A percentile compares a stretch with the other conserved stretches of the same genome.
Evolutionary conservation across 2,888 invertebrate species (phyloP).

Genomic region (Amphipoea lucens): DNA sequence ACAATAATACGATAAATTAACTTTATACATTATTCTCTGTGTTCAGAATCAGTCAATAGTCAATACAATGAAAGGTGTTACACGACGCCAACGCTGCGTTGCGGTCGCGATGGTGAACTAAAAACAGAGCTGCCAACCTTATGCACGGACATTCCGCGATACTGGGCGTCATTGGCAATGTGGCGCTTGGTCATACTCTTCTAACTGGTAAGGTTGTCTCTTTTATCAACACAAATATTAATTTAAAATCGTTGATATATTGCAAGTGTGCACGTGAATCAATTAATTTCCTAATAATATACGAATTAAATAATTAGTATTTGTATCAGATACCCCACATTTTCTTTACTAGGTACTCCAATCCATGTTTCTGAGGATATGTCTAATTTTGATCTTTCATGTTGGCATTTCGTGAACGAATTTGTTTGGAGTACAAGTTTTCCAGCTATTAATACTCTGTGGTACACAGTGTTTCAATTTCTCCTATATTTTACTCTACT

Average conservation of each 20-base stretch:
- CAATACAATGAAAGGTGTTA: conserved; percentile 94
- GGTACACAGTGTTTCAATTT: conserved; percentile 42
- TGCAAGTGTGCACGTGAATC: conserved; percentile 10
- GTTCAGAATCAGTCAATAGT: conserved; percentile 93
- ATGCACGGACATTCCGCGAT: conserved; percentile 83
- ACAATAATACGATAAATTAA: conserved; percentile 91
- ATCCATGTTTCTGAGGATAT: conserved; percentile 62
- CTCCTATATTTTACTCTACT: conserved; percentile 16
- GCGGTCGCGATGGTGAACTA: conserved; percentile 91
- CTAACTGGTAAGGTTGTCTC: conserved; percentile 76
- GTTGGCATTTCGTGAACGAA: conserved; percentile 69
- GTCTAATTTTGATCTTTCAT: conserved; percentile 58
- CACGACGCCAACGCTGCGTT: conserved; percentile 91
- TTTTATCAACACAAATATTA: conserved; percentile 63
- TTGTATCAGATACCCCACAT: background rate
- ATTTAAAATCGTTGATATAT: conserved; percentile 39
- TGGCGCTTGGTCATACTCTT: conserved; percentile 82
- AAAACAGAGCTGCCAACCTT: conserved; percentile 85
- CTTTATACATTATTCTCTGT: conserved; percentile 92
- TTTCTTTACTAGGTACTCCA: conserved; percentile 38
- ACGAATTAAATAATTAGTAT: background rate
- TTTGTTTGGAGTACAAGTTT: conserved; percentile 59
- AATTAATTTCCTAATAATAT: conserved; percentile 41
- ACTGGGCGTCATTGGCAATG: conserved; percentile 88
- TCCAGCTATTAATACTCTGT: conserved; percentile 55